Base-by-base conservation (phyloP, 2,888 invertebrate genomes). In the Thecocarcelia acutangulata region DNA sequence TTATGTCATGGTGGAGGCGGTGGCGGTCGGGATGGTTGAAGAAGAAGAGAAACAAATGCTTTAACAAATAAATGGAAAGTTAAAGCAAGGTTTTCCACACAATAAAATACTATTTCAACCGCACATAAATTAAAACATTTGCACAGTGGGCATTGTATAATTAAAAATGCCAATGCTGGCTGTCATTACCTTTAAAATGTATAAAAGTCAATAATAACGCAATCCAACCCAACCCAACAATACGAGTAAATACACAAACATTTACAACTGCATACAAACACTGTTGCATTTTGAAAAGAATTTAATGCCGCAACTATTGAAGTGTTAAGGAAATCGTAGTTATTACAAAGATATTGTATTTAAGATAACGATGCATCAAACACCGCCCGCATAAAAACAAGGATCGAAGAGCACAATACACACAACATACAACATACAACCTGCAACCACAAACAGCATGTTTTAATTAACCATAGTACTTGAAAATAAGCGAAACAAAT, bases 121-220 rank as follows among this genome's bases (percentile, higher is more conserved):
- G 74, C 74, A 74, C 74, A 78, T 82, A 82, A 82, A 82, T 82
- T 82, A 72, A 72, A 78, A 70, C 82, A 78, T 82, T 82, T 78
- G 82, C 82, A 82, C 82, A 82, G 70, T 75, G 59, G 63, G 63
- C 46, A 64, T 64, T 82, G 77, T 64, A 19, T 82, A 74, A 81
- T 77, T 81, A 74, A 81, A 81, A 69, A 68, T 80, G 44, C 75
- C 66, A 72, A 50, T 69, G 50, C 56, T 75, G 63, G 50, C 54
- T 69, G 58, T 63, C 77, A 63, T 72, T 81, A 81, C 72, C 77
- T 81, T 81, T 42, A 64, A 76, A 54, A 54, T 64, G 15, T 56
- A 68, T 63, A 75, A 66, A 42, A 40, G n/a, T 12, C 63, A 61
- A 50, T 56, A 64, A 64, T 42, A 75, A 72, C 52, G 44, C 72